Percentiles rank a stretch among this genome's conserved stretches.
phyloP scores from a whole-genome alignment of 2,888 invertebrate species.

The Nemoura dubitans region DNA sequence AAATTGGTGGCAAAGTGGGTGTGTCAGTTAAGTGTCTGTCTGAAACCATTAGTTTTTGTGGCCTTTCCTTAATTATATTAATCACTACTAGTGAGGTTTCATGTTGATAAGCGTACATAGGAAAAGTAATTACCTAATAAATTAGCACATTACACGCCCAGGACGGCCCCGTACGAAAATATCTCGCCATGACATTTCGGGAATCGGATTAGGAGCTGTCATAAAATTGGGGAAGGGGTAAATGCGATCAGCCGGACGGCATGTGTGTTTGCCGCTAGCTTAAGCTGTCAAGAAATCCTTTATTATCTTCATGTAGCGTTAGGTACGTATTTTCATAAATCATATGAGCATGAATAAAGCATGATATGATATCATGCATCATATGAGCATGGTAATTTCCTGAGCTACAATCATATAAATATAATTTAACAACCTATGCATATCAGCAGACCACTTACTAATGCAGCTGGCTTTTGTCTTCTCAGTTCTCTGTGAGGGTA shows the following conservation, averaged over 20 bases:
- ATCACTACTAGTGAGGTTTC: background rate
- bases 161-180: background rate
- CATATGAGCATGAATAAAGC: background rate
- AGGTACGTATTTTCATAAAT: background rate
- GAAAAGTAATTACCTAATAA: background rate
- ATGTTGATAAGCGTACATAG: background rate
- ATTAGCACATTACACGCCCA: background rate
- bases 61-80: background rate
- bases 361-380: background rate
- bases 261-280: background rate
- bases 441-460: no score
- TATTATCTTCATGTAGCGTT: background rate
- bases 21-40: background rate
- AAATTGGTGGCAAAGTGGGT: background rate
- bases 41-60: background rate
- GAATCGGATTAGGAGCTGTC: background rate
- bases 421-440: no score
- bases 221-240: background rate
- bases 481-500: no score
- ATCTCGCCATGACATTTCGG: slow-evolving; percentile 7
- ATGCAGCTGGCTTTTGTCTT: no score
- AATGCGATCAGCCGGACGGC: background rate
- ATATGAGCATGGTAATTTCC: background rate
- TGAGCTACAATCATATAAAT: no score
- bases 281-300: background rate